phyloP scores from a whole-genome alignment of 2,797 vertebrate genomes.

The Psittacula derbiana region DNA sequence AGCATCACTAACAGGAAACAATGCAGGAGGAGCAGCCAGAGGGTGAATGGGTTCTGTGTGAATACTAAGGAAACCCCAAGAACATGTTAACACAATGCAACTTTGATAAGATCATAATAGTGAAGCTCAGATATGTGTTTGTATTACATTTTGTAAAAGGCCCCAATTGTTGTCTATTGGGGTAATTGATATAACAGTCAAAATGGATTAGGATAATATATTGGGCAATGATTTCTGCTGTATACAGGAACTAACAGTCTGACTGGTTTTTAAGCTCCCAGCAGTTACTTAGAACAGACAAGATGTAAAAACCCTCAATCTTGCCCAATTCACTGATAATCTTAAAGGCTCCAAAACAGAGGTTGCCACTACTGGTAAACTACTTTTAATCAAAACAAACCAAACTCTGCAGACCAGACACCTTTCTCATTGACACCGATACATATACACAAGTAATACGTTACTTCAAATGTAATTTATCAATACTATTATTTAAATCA shows the following conservation, averaged over 20 bases:
- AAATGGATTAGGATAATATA: constrained; percentile 26
- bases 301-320: not conserved
- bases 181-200: constrained; percentile 20
- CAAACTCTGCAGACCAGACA: fast-evolving
- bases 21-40: not conserved
- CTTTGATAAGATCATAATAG: constrained; percentile 2
- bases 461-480: not conserved
- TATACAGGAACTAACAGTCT: not conserved
- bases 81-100: constrained; percentile 37
- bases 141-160: not conserved
- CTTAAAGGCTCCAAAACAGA: not conserved
- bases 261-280: not conserved
- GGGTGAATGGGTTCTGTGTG: constrained; percentile 12
- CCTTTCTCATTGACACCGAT: not conserved
- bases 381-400: not conserved
- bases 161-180: not conserved
- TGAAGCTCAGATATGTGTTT: not conserved
- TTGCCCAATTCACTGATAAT: not conserved
- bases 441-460: not conserved
- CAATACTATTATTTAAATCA: not conserved
- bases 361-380: not conserved
- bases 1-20: constrained; percentile 34
- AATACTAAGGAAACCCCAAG: constrained; percentile 41
- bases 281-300: constrained; percentile 8
- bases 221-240: not conserved